A percentile compares a stretch with the other conserved stretches of the same genome.
These are phyloP conservation scores for Hippocampus barbouri DNA, from an alignment of 2,113 vertebrate species.

Conservation along the genomic window DNA sequence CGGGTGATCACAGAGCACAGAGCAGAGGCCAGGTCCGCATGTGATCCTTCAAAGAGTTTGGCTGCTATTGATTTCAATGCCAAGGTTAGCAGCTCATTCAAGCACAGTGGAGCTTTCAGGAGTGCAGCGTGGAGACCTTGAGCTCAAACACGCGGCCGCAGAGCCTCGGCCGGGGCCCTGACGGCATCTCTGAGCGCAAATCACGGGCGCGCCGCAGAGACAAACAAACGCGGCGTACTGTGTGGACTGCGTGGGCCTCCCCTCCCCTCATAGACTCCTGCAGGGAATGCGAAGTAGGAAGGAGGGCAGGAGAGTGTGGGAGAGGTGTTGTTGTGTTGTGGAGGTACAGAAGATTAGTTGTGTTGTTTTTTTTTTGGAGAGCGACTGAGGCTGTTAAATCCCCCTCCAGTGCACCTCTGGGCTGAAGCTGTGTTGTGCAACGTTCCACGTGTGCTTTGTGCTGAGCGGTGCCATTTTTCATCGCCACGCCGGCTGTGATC, in stretches of 20 bases:
- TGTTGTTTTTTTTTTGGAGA: conserved; percentile 41
- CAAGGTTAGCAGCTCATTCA: conserved; percentile 79
- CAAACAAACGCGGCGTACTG: conserved; percentile 53
- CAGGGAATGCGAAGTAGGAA: conserved; percentile 52
- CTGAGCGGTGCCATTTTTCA: conserved; percentile 16
- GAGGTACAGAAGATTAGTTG: conserved; percentile 56
- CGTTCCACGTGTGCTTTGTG: conserved; percentile 16
- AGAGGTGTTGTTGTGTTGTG: conserved; percentile 45
- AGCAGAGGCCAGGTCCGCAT: conserved; percentile 79
- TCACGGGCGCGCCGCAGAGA: conserved; percentile 54
- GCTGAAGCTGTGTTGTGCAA: conserved; percentile 30
- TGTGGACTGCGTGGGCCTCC: conserved; percentile 10
- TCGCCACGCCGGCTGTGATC: background rate
- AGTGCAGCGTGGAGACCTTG: conserved; percentile 78
- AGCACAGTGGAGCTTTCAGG: conserved; percentile 77
- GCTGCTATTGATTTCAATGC: conserved; percentile 81
- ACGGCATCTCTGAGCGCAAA: conserved; percentile 65
- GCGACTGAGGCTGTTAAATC: conserved; percentile 62
- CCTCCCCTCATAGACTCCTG: conserved; percentile 15
- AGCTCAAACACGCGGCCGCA: conserved; percentile 68
- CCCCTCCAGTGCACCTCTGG: conserved; percentile 46
- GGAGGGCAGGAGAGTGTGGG: conserved; percentile 64
- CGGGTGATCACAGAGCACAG: conserved; percentile 50
- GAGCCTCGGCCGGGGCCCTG: conserved; percentile 61
- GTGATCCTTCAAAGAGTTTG: conserved; percentile 83